Percentiles rank a stretch among this genome's conserved stretches.
These are phyloP conservation scores for Anas bernieri DNA, from an alignment of 2,797 vertebrate genomes.

Conservation along the genomic window DNA sequence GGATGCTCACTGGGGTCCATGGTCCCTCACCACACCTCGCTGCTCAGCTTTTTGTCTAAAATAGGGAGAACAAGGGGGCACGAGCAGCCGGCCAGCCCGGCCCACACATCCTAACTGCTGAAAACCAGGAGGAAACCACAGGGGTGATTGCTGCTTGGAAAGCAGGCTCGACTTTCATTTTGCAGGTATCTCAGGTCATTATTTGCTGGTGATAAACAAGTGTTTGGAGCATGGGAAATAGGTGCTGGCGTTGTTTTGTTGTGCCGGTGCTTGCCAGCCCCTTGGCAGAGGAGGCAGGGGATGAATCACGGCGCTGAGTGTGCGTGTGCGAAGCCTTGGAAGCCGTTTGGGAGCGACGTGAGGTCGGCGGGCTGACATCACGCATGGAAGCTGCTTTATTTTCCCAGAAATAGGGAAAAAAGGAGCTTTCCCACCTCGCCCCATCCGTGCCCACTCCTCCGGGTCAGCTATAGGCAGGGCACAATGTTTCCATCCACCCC, in stretches of 20 bases:
- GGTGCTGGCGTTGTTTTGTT: slow-evolving; percentile 42
- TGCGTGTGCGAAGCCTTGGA: slow-evolving; percentile 3
- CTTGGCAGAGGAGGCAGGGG: slow-evolving; percentile 38
- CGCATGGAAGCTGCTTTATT: not conserved
- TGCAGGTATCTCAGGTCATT: not conserved
- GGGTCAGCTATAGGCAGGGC: not conserved
- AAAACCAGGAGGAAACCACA: not conserved
- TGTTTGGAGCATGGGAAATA: not conserved
- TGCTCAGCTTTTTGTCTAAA: not conserved
- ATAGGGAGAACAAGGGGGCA: not conserved
- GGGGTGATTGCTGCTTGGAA: not conserved
- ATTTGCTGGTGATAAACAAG: slow-evolving; percentile 48
- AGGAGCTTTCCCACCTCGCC: not conserved
- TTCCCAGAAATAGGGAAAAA: not conserved
- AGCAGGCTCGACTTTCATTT: not conserved
- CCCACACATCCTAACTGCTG: rapidly evolving
- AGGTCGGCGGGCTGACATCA: not conserved
- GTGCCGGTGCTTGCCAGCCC: slow-evolving; percentile 27
- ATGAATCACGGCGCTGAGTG: slow-evolving; percentile 37
- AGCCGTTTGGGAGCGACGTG: not conserved
- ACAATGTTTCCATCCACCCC: rapidly evolving
- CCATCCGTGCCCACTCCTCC: not conserved
- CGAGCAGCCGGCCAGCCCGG: not conserved
- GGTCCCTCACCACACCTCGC: not conserved
- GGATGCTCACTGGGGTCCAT: not conserved